Evolutionary conservation across 2,888 invertebrate species (phyloP).

Genomic region (Chrysolina americana): DNA sequence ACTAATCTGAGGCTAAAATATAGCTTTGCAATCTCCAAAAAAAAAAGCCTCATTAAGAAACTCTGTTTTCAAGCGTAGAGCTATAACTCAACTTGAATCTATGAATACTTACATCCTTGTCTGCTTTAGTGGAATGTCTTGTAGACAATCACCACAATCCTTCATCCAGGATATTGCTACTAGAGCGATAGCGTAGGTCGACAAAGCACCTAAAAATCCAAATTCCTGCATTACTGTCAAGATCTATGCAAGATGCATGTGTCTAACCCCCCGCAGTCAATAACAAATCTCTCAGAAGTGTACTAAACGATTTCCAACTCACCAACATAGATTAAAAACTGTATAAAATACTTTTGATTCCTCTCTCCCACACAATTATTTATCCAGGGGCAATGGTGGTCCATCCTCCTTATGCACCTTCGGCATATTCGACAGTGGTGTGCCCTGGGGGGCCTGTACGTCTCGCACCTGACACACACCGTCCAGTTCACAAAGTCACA

Average conservation of each 20-base stretch:
- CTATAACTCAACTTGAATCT: conserved; percentile 22
- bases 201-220: conserved; percentile 47
- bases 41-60: too few species aligned
- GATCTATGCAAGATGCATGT: too few species aligned
- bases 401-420: conserved; percentile 85
- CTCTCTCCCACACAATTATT: conserved; percentile 94
- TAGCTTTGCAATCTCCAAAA: too few species aligned
- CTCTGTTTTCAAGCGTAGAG: background rate
- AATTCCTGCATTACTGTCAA: too few species aligned
- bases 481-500: conserved; percentile 81
- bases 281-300: too few species aligned
- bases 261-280: too few species aligned
- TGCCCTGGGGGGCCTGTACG: conserved; percentile 86
- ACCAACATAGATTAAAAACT: conserved; percentile 87
- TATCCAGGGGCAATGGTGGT: conserved; percentile 93
- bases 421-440: conserved; percentile 92
- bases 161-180: conserved; percentile 82
- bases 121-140: conserved; percentile 78
- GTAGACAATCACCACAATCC: conserved; percentile 78
- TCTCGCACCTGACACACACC: conserved; percentile 85
- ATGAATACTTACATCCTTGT: conserved; percentile 78
- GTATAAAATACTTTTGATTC: conserved; percentile 93
- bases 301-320: too few species aligned
- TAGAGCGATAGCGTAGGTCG: conserved; percentile 77
- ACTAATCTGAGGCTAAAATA: too few species aligned